phyloP scores from a whole-genome alignment of 2,797 vertebrate species.

The Hypotaenidia philippensis region DNA sequence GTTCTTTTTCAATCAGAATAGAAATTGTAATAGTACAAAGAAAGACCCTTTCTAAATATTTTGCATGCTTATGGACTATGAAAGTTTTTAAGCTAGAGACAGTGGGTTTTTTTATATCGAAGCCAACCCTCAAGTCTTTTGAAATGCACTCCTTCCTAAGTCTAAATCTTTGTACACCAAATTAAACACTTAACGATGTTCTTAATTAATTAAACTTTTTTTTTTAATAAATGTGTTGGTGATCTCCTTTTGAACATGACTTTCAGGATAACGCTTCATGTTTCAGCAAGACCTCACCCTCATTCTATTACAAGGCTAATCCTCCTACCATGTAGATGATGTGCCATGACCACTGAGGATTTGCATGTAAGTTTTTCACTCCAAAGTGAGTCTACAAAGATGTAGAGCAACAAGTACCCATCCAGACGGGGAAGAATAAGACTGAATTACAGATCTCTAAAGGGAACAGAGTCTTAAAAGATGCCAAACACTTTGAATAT shows the following conservation, averaged over 20 bases:
- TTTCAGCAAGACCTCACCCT: neutral
- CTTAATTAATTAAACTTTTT: neutral
- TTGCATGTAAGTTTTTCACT: neutral
- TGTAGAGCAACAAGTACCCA: neutral
- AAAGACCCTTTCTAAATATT: neutral
- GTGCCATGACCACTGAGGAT: neutral
- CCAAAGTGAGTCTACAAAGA: neutral
- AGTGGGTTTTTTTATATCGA: neutral
- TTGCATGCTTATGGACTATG: neutral
- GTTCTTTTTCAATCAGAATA: neutral
- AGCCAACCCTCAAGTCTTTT: neutral
- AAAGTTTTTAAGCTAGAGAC: neutral
- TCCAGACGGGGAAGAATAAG: neutral
- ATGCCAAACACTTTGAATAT: neutral
- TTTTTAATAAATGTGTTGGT: neutral
- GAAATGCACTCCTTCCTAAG: neutral
- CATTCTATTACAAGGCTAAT: neutral
- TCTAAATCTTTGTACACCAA: neutral
- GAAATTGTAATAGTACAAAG: neutral
- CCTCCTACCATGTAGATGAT: neutral
- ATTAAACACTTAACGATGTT: neutral
- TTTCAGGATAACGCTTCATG: neutral
- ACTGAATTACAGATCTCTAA: neutral
- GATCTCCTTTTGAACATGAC: neutral
- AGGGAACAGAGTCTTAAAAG: neutral